These are phyloP conservation scores for Mactra quadrangularis DNA, from an alignment of 1,140 invertebrate species.

Conservation along the genomic window DNA sequence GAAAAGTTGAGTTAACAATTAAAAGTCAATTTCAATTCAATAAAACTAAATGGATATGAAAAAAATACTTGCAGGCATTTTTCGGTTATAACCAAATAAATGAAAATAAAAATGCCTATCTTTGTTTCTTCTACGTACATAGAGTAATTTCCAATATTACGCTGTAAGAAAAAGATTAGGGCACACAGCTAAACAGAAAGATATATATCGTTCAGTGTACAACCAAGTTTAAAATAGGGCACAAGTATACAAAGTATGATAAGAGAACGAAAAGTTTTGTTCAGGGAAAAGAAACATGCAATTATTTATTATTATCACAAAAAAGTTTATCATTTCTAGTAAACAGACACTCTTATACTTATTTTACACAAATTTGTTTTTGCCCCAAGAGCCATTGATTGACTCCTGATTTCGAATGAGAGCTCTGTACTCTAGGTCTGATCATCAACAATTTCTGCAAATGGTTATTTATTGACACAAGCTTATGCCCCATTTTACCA, in stretches of 20 bases:
- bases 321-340: no score
- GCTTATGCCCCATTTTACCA: conserved; percentile 27
- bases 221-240: conserved; percentile 25
- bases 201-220: conserved; percentile 18
- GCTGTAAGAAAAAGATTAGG: conserved; percentile 32
- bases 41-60: conserved; percentile 21
- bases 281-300: no score
- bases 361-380: no score
- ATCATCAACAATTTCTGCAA: background rate
- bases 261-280: no score
- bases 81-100: conserved; percentile 36
- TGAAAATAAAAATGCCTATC: conserved; percentile 32
- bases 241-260: conserved; percentile 8
- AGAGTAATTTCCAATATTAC: conserved; percentile 2
- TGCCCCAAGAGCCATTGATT: no score
- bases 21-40: conserved; percentile 12
- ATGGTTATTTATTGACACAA: background rate
- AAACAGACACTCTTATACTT: no score
- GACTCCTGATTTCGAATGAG: no score
- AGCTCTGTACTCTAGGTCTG: background rate
- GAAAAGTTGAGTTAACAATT: conserved; percentile 25
- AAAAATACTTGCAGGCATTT: conserved; percentile 41
- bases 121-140: conserved; percentile 17
- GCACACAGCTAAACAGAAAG: conserved; percentile 36
- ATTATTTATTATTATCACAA: no score